phyloP scores from a whole-genome alignment of 2,113 vertebrate species.

The Menidia beryllina region DNA sequence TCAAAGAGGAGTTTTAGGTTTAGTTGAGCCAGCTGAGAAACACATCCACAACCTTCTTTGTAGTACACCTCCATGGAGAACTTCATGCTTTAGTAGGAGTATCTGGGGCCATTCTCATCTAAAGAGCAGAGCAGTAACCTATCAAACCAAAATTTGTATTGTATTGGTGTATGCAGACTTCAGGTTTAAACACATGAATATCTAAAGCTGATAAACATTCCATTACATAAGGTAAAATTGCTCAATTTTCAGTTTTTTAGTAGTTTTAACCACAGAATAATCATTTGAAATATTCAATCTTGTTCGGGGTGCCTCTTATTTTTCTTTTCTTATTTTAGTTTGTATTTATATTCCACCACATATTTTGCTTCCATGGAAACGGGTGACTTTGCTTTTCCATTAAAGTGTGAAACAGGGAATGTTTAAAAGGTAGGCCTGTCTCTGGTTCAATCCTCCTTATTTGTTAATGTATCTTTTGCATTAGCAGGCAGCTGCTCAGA shows the following conservation, averaged over 20 bases:
- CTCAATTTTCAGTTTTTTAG: too few species aligned
- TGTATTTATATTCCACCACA: too few species aligned
- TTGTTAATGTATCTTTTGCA: background rate
- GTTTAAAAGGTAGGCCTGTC: background rate
- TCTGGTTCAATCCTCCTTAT: background rate
- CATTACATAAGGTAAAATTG: too few species aligned
- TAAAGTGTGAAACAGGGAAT: constrained; percentile 15
- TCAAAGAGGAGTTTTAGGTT: background rate
- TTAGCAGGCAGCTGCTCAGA: background rate
- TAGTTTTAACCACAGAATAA: background rate
- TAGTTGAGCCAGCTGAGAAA: background rate
- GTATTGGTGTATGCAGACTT: background rate
- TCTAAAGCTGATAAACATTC: background rate
- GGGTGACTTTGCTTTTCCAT: background rate
- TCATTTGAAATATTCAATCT: background rate
- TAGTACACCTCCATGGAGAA: background rate
- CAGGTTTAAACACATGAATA: background rate
- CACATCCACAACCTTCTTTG: background rate
- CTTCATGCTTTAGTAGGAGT: background rate
- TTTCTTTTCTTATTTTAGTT: too few species aligned
- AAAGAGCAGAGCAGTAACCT: background rate
- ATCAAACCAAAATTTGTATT: background rate
- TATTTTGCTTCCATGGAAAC: background rate
- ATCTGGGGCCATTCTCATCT: background rate
- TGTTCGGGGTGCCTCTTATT: too few species aligned